Base-by-base conservation (phyloP, 2,888 invertebrate species). In the Steinernema hermaphroditum region DNA sequence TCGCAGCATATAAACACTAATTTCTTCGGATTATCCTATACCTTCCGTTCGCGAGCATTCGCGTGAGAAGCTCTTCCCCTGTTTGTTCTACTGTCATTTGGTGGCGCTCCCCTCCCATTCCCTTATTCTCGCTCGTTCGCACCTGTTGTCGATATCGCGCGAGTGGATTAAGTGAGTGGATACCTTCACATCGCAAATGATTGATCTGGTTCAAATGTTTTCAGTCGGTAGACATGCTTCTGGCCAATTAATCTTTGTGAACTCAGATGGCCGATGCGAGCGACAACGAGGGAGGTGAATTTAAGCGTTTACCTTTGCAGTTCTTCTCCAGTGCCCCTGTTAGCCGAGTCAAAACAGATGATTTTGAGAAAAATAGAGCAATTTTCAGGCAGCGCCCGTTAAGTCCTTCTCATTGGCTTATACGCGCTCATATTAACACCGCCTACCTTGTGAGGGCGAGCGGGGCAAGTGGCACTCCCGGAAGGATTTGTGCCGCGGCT, bases 121-220 rank as follows among this genome's bases (percentile, higher is more conserved):
- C 34, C 62, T 32, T 62, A 62, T 62, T 62, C 62, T 62, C 62
- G 62, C 62, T 62, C 62, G 62, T 62, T 62, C 62, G 62, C 62
- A 62, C 62, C 62, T 62, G 62, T 29, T 9, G 29, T 62, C 29
- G 62, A 32, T 32, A 32, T 27, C 27, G 27, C 62, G 16, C 46
- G 62, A 27, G 16, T 62, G 62, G 16, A 6, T 62, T 37, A 27
- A 62, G 62, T 62, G 62, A 62, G 62, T 62, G 32, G 32, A 62
- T 27, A 32, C 34, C 62, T 62, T 12, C 62, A 32, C 4, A 50
- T 19, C 29, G 32, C n/a, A 34, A 62, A 27, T 62, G 62, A 62
- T 62, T 62, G 62, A 62, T 32, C n/a, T n/a, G 6, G 14, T 29
- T 29, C 16, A 2, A n/a, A 62, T 62, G 62, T 32, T 62, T 29